These are phyloP conservation scores for Chrysolina oricalcia DNA, from an alignment of 2,888 invertebrate species.

Conservation along the genomic window DNA sequence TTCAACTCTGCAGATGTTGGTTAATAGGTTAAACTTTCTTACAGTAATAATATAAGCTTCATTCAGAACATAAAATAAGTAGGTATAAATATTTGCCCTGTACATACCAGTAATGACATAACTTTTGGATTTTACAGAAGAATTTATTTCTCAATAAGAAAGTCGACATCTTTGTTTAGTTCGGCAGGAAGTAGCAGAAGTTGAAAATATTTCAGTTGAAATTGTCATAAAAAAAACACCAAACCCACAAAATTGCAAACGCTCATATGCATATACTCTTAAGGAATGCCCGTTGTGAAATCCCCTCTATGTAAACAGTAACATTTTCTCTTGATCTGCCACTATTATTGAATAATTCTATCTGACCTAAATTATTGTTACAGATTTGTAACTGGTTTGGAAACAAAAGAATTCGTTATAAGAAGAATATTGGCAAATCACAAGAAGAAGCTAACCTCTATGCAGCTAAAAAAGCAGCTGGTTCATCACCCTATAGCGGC, in stretches of 20 bases:
- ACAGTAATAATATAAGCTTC: background rate
- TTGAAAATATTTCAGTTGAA: background rate
- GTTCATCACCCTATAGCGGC: slow-evolving; percentile 84
- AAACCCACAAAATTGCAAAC: background rate
- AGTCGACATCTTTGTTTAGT: no score
- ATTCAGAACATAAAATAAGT: no score
- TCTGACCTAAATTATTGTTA: slow-evolving; percentile 21
- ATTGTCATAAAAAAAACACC: background rate
- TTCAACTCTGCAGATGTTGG: no score
- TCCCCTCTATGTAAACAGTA: background rate
- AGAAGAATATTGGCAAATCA: slow-evolving; percentile 72
- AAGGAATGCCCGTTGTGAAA: background rate
- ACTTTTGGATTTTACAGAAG: background rate
- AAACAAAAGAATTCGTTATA: slow-evolving; percentile 39
- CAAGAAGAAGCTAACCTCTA: slow-evolving; percentile 99
- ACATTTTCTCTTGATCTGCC: slow-evolving; percentile 7
- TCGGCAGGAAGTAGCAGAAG: background rate
- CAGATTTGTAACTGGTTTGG: slow-evolving; percentile 40
- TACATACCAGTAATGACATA: background rate
- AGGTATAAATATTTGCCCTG: no score
- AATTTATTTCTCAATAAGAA: no score
- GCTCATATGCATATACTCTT: background rate
- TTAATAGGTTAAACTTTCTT: no score
- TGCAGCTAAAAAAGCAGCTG: slow-evolving; percentile 97
- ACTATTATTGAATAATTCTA: slow-evolving; percentile 8